A percentile compares a stretch with the other conserved stretches of the same genome.
Conservation (phyloP, 2,888 invertebrate genomes). For the Diplazon laetatorius region DNA sequence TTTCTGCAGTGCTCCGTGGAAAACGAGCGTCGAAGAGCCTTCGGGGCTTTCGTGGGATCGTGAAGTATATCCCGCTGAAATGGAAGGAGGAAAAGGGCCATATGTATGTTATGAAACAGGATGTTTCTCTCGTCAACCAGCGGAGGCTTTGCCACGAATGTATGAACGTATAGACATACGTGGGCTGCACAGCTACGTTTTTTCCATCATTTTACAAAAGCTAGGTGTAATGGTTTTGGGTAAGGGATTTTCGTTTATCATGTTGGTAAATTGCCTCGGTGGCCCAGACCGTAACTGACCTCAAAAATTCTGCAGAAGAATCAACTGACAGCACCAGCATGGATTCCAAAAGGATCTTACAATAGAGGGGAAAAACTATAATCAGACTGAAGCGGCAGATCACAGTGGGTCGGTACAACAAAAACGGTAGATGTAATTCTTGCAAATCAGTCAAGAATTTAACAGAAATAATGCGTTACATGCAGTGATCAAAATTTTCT, state of each 20-base stretch:
- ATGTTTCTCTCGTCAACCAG: conserved; percentile 18
- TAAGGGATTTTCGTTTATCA: background rate
- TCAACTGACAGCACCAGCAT: background rate
- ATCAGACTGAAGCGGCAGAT: conserved; percentile 34
- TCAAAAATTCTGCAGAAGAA: background rate
- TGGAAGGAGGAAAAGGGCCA: background rate
- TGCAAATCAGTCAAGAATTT: no score
- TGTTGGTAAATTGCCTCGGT: conserved; percentile 1
- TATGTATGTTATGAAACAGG: conserved; percentile 2
- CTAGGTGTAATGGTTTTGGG: background rate
- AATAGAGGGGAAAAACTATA: background rate
- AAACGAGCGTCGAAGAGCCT: conserved; percentile 30
- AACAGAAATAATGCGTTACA: no score
- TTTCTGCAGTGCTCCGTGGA: conserved; percentile 17
- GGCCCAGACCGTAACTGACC: background rate
- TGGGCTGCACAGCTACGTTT: background rate
- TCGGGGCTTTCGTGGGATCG: conserved; percentile 12
- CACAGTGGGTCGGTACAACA: conserved; percentile 9
- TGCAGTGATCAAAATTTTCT: no score
- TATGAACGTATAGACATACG: background rate
- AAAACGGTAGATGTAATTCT: background rate
- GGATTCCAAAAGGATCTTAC: background rate
- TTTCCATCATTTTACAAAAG: background rate
- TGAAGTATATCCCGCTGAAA: conserved; percentile 11
- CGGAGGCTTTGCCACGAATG: background rate